Conservation (phyloP, 2,797 vertebrate genomes). For the Coregonus sp. region DNA sequence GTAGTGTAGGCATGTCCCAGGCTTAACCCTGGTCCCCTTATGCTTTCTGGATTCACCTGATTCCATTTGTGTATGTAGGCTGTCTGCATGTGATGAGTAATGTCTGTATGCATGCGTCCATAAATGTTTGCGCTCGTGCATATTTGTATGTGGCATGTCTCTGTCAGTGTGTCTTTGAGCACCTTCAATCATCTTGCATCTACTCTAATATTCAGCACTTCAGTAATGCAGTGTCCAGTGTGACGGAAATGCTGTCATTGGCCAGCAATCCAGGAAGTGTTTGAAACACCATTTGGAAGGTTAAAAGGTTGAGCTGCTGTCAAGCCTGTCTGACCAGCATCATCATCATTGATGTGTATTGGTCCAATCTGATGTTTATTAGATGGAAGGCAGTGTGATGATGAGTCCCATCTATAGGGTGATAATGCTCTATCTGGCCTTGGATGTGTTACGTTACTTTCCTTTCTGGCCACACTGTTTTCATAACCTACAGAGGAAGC, state of each 20-base stretch:
- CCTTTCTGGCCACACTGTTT: conserved; percentile 37
- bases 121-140: not conserved
- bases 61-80: conserved; percentile 14
- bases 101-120: conserved; percentile 7
- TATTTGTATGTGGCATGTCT: conserved; percentile 1
- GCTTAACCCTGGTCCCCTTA: conserved; percentile 56
- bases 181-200: not conserved
- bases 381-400: conserved; percentile 4
- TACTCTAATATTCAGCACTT: not conserved
- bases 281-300: conserved; percentile 21
- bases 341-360: not conserved
- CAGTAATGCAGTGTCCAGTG: not conserved
- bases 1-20: conserved; percentile 31
- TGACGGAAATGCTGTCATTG: not conserved
- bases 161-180: not conserved
- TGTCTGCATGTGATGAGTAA: conserved; percentile 13
- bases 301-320: conserved; percentile 15
- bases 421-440: not conserved
- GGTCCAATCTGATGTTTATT: conserved; percentile 13
- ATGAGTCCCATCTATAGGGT: conserved; percentile 9
- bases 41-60: conserved; percentile 26
- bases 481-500: conserved; percentile 30
- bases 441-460: conserved; percentile 2
- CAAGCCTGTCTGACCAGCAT: not conserved
- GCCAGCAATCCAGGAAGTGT: not conserved